Conservation (phyloP, 2,113 vertebrate genomes). For the Melospiza georgiana region DNA sequence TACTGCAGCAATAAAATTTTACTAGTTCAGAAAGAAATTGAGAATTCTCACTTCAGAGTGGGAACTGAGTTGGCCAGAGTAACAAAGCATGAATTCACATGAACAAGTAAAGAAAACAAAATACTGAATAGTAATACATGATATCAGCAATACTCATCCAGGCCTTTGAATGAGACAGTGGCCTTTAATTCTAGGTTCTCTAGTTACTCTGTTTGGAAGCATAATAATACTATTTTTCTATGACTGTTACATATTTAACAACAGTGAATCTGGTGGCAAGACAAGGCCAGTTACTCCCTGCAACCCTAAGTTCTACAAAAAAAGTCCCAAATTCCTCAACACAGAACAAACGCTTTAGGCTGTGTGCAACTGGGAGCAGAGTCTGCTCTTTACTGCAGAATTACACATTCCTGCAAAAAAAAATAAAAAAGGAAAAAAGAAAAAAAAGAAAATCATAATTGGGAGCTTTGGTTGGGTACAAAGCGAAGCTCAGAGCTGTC, state of each 20-base stretch:
- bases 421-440: background rate
- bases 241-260: background rate
- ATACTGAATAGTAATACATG: background rate
- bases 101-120: background rate
- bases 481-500: conserved; percentile 26
- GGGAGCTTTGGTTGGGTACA: background rate
- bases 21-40: background rate
- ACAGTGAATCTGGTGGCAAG: background rate
- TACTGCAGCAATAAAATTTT: background rate
- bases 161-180: background rate
- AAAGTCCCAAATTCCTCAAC: background rate
- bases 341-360: background rate
- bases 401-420: background rate
- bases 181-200: conserved; percentile 16
- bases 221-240: background rate
- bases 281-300: background rate
- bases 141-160: background rate
- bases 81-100: conserved; percentile 3
- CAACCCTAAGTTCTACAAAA: background rate
- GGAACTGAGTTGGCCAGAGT: background rate
- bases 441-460: background rate
- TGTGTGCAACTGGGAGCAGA: background rate
- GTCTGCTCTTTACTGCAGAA: background rate
- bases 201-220: background rate
- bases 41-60: background rate